Conservation (phyloP, 37 sponge, comb jelly and placozoan genomes). For the Trichoplax adhaerens region DNA sequence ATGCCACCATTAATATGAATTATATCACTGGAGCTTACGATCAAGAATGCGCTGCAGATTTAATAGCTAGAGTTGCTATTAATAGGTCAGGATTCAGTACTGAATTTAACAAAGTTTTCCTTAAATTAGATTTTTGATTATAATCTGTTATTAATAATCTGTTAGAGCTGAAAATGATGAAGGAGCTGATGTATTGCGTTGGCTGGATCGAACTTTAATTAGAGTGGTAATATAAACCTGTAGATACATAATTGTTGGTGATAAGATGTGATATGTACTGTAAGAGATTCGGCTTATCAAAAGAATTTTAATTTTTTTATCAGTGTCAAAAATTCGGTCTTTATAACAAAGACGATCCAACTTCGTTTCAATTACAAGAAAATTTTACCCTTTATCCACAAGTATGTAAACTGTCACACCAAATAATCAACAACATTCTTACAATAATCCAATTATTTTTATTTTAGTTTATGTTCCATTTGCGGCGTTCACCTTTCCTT, state of each 20-base stretch:
- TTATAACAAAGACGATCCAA: conserved; percentile 77
- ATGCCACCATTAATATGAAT: conserved; percentile 57
- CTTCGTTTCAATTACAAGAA: conserved; percentile 79
- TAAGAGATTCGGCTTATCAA: too few species aligned
- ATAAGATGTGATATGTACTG: too few species aligned
- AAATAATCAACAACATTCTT: background rate
- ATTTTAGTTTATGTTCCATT: conserved; percentile 93
- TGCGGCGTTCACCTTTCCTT: conserved; percentile 89
- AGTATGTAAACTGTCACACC: conserved; percentile 15
- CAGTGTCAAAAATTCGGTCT: conserved; percentile 98
- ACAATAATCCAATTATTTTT: conserved; percentile 3
- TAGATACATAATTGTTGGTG: background rate
- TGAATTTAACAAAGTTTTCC: background rate
- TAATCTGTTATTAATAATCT: background rate
- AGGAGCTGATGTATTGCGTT: conserved; percentile 92
- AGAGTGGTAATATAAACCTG: conserved; percentile 36
- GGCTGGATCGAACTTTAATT: conserved; percentile 93
- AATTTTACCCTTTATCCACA: conserved; percentile 97
- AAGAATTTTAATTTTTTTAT: background rate
- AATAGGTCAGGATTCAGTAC: conserved; percentile 1
- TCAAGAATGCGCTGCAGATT: conserved; percentile 82
- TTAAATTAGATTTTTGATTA: background rate
- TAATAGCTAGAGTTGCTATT: conserved; percentile 84
- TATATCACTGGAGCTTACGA: conserved; percentile 84
- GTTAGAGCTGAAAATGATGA: conserved; percentile 74